Percentiles rank a stretch among this genome's conserved stretches.
These are phyloP conservation scores for Macrosiphum euphorbiae DNA, from an alignment of 2,888 invertebrate species.

Conservation along the genomic window DNA sequence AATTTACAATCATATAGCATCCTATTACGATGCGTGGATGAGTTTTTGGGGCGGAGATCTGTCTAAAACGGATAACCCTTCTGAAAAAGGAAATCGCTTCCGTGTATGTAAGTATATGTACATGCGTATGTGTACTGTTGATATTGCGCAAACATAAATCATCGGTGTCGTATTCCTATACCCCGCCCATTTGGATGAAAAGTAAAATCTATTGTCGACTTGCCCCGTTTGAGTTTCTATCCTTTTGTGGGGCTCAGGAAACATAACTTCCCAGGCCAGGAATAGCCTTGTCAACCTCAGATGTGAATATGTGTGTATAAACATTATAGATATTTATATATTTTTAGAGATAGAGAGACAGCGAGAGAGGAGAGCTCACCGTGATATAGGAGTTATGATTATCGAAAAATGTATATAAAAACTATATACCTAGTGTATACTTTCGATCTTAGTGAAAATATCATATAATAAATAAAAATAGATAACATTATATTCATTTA, in stretches of 20 bases:
- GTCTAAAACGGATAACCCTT: constrained; percentile 22
- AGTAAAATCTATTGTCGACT: constrained; percentile 53
- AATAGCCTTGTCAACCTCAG: constrained; percentile 32
- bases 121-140: constrained; percentile 13
- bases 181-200: constrained; percentile 5
- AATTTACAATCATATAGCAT: neutral
- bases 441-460: neutral
- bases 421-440: neutral
- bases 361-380: neutral
- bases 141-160: constrained; percentile 56
- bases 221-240: constrained; percentile 35
- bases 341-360: neutral
- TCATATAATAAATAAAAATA: neutral
- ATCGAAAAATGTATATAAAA: neutral
- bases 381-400: neutral
- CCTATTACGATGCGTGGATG: neutral
- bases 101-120: constrained; percentile 21
- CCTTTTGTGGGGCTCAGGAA: constrained; percentile 39
- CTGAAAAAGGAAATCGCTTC: constrained; percentile 19
- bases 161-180: constrained; percentile 43
- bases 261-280: constrained; percentile 32
- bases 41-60: neutral
- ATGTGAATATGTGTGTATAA: neutral
- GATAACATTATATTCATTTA: neutral
- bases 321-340: neutral